phyloP scores from a whole-genome alignment of 1,140 invertebrate genomes.

The Drosophila ercepeae region DNA sequence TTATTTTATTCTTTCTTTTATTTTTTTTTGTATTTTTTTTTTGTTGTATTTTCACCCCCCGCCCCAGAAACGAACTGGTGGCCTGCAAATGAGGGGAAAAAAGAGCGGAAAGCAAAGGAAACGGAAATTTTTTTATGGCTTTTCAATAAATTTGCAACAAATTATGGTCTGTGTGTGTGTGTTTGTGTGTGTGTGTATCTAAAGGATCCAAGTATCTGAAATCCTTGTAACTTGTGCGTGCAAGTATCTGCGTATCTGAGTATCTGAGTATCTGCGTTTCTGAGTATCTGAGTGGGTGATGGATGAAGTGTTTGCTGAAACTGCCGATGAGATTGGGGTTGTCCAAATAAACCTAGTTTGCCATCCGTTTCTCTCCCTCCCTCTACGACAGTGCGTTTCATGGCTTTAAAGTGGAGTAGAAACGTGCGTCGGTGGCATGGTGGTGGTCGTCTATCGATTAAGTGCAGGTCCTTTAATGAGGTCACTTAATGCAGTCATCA shows the following conservation, averaged over 20 bases:
- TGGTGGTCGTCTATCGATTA: constrained; percentile 5
- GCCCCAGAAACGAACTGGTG: constrained; percentile 12
- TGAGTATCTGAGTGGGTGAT: constrained; percentile 11
- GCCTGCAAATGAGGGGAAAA: constrained; percentile 46
- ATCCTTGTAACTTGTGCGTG: background rate
- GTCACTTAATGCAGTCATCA: constrained; percentile 16
- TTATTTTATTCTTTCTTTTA: background rate
- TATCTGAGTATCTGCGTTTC: background rate
- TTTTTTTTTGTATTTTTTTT: background rate
- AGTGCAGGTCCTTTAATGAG: constrained; percentile 6
- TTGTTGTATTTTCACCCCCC: background rate
- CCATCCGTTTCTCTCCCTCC: background rate
- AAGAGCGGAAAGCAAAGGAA: constrained; percentile 54
- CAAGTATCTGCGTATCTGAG: background rate
- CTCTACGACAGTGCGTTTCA: constrained; percentile 23
- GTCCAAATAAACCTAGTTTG: constrained; percentile 22
- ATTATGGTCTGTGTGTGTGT: constrained; percentile 23
- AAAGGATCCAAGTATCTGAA: background rate
- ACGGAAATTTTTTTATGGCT: constrained; percentile 68
- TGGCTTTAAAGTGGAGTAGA: constrained; percentile 6
- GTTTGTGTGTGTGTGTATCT: background rate
- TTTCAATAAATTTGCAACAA: constrained; percentile 76
- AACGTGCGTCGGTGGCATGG: background rate
- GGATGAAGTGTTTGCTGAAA: constrained; percentile 36
- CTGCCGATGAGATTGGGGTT: constrained; percentile 16